Percentiles rank a stretch among this genome's conserved stretches.
Conservation (phyloP, 1,140 invertebrate species). For the Trichonephila clavipes region DNA sequence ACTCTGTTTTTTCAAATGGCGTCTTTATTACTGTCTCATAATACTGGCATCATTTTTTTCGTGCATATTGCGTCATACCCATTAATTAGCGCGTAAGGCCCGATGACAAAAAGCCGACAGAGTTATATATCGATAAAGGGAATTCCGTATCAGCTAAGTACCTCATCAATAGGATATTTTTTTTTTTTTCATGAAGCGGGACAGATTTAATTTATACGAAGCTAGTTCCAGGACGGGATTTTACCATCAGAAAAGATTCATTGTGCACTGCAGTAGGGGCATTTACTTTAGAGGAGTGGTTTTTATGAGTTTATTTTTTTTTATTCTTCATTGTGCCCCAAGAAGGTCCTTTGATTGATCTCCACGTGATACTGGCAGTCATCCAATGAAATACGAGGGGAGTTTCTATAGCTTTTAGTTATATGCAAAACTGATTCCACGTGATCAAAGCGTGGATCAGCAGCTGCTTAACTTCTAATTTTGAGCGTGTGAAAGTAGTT, state of each 20-base stretch:
- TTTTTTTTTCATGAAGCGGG: not conserved
- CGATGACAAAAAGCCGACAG: not conserved
- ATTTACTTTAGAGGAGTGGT: not conserved
- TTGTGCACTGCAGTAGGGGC: not conserved
- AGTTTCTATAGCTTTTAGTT: slow-evolving; percentile 19
- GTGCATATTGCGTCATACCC: not conserved
- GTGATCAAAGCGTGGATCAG: not conserved
- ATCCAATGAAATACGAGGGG: slow-evolving; percentile 26
- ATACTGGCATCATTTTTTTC: not conserved
- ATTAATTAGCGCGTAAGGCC: not conserved
- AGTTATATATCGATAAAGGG: not conserved
- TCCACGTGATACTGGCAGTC: slow-evolving; percentile 21
- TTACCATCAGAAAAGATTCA: slow-evolving; percentile 4
- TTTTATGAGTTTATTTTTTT: not conserved
- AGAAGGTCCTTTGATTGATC: not conserved
- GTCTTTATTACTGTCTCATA: not conserved
- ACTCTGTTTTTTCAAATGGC: not conserved
- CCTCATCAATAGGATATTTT: not conserved
- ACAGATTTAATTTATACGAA: not conserved
- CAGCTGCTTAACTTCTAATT: slow-evolving; percentile 1
- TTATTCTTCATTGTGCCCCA: slow-evolving; percentile 9
- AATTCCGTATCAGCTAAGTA: not conserved
- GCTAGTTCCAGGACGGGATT: not conserved
- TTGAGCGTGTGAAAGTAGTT: slow-evolving; percentile 9
- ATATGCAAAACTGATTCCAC: slow-evolving; percentile 5